Evolutionary conservation across 2,797 vertebrate genomes (phyloP), one percentile per base, ranked within the genome.

Genomic region (Sebastes vulpes): DNA sequence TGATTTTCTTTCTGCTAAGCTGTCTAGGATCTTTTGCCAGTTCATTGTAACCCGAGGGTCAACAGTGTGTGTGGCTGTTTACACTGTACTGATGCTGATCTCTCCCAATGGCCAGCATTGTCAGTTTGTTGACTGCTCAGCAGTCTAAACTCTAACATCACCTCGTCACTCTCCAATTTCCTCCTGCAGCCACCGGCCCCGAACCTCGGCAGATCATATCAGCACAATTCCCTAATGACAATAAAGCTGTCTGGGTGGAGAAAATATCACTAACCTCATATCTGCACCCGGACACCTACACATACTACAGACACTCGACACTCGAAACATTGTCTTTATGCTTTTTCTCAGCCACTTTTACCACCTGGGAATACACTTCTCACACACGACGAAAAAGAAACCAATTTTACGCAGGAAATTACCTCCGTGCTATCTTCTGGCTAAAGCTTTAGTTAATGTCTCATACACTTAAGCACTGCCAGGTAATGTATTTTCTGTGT

Each of bases 401-500:
- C 75, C 90, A 92, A 86, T 92, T 92, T 91, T 83, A 87, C 69
- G 46, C 82, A 79, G 90, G 81, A 91, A 93, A 93, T 93, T 82
- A 90, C 84, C 70, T 92, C 73, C 79, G 86, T 86, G 65, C 81
- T 80, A 72, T 91, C 83, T 87, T 75, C 77, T 80, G 73, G 86
- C 76, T 82, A 90, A 90, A 83, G 85, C 83, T 87, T 94, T 90
- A 86, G 84, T 86, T 93, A 91, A 93, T 89, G 88, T 89, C 86
- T 91, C 66, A 85, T 87, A 86, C 84, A 86, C 84, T 90, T 89
- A 92, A 93, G 82, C 83, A 79, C 70, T 75, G 75, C 87, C 29
- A 74, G 83, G 77, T 90, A 89, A 92, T 89, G 85, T 65, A 77
- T 92, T 91, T 87, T 87, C 79, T 68, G 59, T 84, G 77, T 86